Evolutionary conservation across 2,888 invertebrate genomes (phyloP), one percentile per base, ranked within the genome.

Genomic region (Chrysotoxum bicinctum): DNA sequence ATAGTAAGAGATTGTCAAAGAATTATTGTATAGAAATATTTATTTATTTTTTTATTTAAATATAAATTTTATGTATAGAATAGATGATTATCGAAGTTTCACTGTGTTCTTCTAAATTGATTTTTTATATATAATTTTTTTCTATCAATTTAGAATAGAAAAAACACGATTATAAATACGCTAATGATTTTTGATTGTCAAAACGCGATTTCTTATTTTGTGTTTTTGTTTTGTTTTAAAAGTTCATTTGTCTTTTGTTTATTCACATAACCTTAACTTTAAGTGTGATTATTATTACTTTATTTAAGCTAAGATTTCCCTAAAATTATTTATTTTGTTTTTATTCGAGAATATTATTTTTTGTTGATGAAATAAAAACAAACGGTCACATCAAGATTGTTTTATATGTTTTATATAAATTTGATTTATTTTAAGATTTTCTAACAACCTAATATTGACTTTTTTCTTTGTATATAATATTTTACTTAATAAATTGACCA

Each of bases 161-260:
- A 77, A 82, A 82, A 82, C 86, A 86, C 86, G 73, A 78, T 73
- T 73, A 60, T 79, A 87, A 88, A 60, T 85, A 90, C 90, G 91
- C 91, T 91, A 91, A 89, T 89, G 90, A 87, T 89, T 88, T 88
- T 89, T 92, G 92, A 92, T 92, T 92, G 92, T 92, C 92, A 91
- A 92, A 91, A 92, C 92, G 92, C 92, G 90, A 89, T 89, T 90
- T 91, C 90, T 92, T 91, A 35, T 58, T 89, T 90, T 87, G 56
- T 64, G n/a, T n/a, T n/a, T n/a, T 16, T 60, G 10, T 89, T 90
- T 90, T 91, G 90, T 89, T 89, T 88, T 75, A 54, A 75, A 30
- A 62, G 54, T 50, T 76, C 76, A 85, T 85, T 80, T 85, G 60
- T 72, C 52, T 43, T 21, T 64, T 70, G 23, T 54, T 43, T 58